These are phyloP conservation scores for Cyprichromis sp. DNA, from an alignment of 2,113 vertebrate species.

Conservation along the genomic window DNA sequence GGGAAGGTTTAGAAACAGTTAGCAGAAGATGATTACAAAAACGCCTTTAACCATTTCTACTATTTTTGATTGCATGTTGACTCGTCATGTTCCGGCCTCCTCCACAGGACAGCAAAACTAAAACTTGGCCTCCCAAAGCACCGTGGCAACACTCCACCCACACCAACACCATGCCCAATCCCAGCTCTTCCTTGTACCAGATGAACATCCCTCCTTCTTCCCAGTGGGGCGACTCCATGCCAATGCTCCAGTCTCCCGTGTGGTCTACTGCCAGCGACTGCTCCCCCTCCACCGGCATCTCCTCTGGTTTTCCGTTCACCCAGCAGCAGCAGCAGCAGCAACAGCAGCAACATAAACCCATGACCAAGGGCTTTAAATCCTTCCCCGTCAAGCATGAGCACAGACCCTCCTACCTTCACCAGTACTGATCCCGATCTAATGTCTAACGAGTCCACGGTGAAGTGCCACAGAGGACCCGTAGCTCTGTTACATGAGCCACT, in stretches of 20 bases:
- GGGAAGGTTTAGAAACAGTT: neutral
- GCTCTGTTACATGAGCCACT: conserved; percentile 21
- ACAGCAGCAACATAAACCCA: conserved; percentile 77
- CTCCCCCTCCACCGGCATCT: conserved; percentile 69
- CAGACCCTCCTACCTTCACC: conserved; percentile 90
- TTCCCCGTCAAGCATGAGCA: conserved; percentile 94
- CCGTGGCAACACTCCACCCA: conserved; percentile 90
- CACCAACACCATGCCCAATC: conserved; percentile 80
- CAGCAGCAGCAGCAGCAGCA: conserved; percentile 75
- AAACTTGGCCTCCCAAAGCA: conserved; percentile 98
- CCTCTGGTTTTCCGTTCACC: conserved; percentile 80
- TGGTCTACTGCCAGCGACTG: conserved; percentile 89
- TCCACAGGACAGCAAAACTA: conserved; percentile 93
- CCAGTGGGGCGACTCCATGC: conserved; percentile 94
- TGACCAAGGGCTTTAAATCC: conserved; percentile 94
- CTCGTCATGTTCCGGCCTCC: neutral
- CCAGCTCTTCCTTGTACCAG: conserved; percentile 83
- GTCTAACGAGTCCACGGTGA: neutral
- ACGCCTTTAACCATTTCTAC: neutral
- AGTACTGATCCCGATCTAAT: conserved; percentile 75
- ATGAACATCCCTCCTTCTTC: conserved; percentile 81
- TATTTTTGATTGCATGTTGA: neutral
- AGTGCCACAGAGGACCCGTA: neutral
- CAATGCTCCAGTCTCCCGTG: conserved; percentile 89
- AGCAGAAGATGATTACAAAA: neutral